Conservation (phyloP, 2,888 invertebrate species). For the Catocala fraxini region DNA sequence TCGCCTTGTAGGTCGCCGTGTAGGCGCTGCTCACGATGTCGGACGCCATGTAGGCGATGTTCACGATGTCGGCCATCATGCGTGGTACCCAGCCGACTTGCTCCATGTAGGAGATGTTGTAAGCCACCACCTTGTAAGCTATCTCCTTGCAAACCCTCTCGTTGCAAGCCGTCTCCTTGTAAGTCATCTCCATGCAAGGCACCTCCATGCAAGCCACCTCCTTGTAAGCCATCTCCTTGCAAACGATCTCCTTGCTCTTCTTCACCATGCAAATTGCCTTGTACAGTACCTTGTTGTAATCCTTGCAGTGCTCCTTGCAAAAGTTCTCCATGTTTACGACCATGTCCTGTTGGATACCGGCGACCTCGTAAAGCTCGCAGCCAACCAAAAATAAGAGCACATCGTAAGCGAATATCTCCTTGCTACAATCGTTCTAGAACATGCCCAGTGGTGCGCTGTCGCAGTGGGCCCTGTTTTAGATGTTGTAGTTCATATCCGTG, state of each 20-base stretch:
- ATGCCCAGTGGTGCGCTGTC: constrained; percentile 72
- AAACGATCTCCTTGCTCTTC: not conserved
- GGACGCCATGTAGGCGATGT: too few relatives aligned
- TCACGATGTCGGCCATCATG: too few relatives aligned
- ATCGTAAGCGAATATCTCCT: constrained; percentile 71
- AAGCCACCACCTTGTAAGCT: constrained; percentile 1
- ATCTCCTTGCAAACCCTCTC: constrained; percentile 1
- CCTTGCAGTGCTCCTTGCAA: constrained; percentile 53
- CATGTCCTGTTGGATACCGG: constrained; percentile 69
- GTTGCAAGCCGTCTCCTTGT: constrained; percentile 26
- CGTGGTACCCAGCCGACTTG: too few relatives aligned
- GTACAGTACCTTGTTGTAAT: constrained; percentile 30
- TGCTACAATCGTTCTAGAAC: constrained; percentile 68
- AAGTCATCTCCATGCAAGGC: constrained; percentile 9
- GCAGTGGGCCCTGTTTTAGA: constrained; percentile 64
- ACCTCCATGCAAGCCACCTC: not conserved
- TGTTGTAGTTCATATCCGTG: constrained; percentile 55
- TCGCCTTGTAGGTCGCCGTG: not conserved
- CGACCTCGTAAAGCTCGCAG: constrained; percentile 63
- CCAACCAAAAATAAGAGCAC: constrained; percentile 68
- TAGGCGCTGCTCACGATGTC: too few relatives aligned
- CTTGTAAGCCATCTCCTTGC: not conserved
- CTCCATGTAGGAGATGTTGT: too few relatives aligned
- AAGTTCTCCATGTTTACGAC: constrained; percentile 70
- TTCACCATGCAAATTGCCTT: constrained; percentile 26